Evolutionary conservation across 2,888 invertebrate genomes (phyloP).

Genomic region (Coecobrya sp.): DNA sequence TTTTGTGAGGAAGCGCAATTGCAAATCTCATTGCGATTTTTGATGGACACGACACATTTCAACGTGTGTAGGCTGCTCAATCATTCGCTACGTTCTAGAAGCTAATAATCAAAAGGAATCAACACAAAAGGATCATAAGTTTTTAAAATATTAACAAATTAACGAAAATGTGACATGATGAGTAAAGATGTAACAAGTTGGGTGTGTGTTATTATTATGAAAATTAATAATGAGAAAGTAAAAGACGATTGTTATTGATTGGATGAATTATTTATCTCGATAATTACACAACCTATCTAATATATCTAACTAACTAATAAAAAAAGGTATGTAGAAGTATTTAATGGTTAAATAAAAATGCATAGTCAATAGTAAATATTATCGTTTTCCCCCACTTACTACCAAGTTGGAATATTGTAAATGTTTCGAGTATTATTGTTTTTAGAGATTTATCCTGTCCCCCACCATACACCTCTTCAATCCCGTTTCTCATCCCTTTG

Average conservation of each 20-base stretch:
- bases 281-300: no score
- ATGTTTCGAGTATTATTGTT: slow-evolving; percentile 58
- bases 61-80: slow-evolving; percentile 57
- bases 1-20: slow-evolving; percentile 51
- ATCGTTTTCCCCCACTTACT: no score
- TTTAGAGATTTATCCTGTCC: neutral
- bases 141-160: slow-evolving; percentile 13
- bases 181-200: no score
- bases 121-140: slow-evolving; percentile 71
- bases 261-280: no score
- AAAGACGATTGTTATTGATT: no score
- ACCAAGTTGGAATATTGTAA: slow-evolving; percentile 17
- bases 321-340: no score
- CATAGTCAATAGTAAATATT: no score
- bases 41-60: slow-evolving; percentile 43
- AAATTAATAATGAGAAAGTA: no score
- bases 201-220: no score
- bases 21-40: slow-evolving; percentile 67
- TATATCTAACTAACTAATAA: no score
- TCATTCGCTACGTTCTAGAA: slow-evolving; percentile 70
- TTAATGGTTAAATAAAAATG: no score
- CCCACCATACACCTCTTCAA: neutral
- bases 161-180: neutral
- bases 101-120: slow-evolving; percentile 74
- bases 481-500: neutral